Evolutionary conservation across 1,140 invertebrate species (phyloP).

Genomic region (Ptiloglossa arizonensis): DNA sequence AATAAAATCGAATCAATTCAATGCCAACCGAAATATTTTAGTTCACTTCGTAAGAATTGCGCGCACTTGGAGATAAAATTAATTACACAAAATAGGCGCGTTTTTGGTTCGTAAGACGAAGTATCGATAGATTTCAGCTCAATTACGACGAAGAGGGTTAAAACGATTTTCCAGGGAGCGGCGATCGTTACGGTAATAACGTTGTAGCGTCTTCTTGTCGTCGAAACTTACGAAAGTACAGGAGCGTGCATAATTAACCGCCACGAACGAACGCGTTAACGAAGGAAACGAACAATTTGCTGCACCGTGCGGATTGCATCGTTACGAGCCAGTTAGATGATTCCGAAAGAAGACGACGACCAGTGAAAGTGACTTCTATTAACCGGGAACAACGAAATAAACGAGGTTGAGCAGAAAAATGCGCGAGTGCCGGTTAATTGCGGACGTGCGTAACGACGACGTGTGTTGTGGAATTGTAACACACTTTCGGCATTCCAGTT

Average conservation of each 20-base stretch:
- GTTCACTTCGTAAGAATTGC: too few species aligned
- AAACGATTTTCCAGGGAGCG: background rate
- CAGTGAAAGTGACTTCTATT: conserved; percentile 12
- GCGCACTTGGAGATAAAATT: too few species aligned
- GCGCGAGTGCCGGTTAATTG: background rate
- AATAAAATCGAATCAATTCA: too few species aligned
- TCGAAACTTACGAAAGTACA: background rate
- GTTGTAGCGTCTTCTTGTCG: too few species aligned
- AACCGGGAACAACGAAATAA: background rate
- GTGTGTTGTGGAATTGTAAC: background rate
- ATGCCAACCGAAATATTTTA: too few species aligned
- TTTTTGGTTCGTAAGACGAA: too few species aligned
- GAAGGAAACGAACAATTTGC: background rate
- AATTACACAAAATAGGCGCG: too few species aligned
- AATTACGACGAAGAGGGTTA: background rate
- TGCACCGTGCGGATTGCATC: background rate
- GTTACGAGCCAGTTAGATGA: background rate
- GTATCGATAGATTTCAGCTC: too few species aligned
- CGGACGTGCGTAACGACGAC: too few species aligned
- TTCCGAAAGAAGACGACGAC: background rate
- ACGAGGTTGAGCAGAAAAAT: background rate
- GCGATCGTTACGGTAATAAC: background rate
- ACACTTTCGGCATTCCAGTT: background rate
- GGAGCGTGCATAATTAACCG: background rate
- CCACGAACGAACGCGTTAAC: background rate